Percentiles rank a stretch among this genome's conserved stretches.
Conservation (phyloP, 1,140 invertebrate genomes). For the Drosophila kepulauana region DNA sequence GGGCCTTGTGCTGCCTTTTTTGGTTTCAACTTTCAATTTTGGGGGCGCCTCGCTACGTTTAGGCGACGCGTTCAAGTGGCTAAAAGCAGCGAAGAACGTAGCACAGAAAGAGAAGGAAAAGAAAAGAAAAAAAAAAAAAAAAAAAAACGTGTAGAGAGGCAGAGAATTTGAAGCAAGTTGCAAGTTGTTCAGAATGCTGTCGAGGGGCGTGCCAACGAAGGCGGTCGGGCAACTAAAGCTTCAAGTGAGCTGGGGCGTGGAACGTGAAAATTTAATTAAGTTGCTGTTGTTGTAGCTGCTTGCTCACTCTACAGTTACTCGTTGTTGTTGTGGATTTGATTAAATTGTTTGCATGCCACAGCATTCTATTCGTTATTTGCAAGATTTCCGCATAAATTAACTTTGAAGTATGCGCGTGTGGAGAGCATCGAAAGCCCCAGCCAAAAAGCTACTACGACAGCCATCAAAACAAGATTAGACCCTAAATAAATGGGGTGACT, state of each 20-base stretch:
- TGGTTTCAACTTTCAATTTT: slow-evolving; percentile 28
- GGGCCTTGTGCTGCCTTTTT: slow-evolving; percentile 9
- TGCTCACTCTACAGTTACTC: slow-evolving; percentile 4
- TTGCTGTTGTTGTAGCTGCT: slow-evolving; percentile 32
- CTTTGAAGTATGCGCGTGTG: slow-evolving; percentile 40
- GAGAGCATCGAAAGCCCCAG: not conserved
- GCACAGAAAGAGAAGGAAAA: not conserved
- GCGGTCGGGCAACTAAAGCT: slow-evolving; percentile 26
- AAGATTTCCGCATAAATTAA: slow-evolving; percentile 55
- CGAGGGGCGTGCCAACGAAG: slow-evolving; percentile 14
- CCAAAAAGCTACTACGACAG: not conserved
- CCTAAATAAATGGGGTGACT: slow-evolving; percentile 15
- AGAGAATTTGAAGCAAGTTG: slow-evolving; percentile 35
- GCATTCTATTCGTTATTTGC: slow-evolving; percentile 52
- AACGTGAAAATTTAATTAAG: slow-evolving; percentile 62
- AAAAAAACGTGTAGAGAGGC: not conserved
- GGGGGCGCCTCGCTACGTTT: slow-evolving; percentile 6
- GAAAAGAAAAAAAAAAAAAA: not conserved
- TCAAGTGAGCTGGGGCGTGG: slow-evolving; percentile 40
- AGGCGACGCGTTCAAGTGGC: slow-evolving; percentile 42
- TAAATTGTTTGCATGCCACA: slow-evolving; percentile 61
- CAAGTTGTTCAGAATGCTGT: slow-evolving; percentile 33
- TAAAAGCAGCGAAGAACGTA: slow-evolving; percentile 16
- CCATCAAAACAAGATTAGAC: slow-evolving; percentile 38
- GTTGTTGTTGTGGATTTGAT: slow-evolving; percentile 49